These are phyloP conservation scores for Glomeris maerens DNA, from an alignment of 1,140 invertebrate species.

Conservation along the genomic window DNA sequence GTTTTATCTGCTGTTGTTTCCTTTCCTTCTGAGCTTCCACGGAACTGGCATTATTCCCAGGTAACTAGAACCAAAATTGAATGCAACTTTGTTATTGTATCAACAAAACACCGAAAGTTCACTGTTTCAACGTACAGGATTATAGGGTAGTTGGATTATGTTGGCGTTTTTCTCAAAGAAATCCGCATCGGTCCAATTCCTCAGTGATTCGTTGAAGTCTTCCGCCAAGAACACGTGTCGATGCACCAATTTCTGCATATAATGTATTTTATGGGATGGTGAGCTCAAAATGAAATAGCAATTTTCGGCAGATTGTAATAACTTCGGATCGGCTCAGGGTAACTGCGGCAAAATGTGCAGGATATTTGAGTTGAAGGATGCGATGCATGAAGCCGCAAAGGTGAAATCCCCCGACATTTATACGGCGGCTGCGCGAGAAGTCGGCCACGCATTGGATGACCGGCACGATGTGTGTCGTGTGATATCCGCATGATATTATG, in stretches of 20 bases:
- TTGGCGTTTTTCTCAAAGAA: slow-evolving; percentile 71
- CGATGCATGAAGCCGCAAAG: slow-evolving; percentile 72
- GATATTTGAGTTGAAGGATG: slow-evolving; percentile 85
- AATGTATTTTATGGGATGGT: no score
- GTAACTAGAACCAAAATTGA: slow-evolving; percentile 12
- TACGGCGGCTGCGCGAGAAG: slow-evolving; percentile 51
- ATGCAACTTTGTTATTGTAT: background rate
- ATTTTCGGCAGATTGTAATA: no score
- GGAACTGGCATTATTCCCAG: slow-evolving; percentile 12
- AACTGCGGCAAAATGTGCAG: slow-evolving; percentile 71
- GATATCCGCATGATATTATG: slow-evolving; percentile 71
- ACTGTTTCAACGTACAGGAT: slow-evolving; percentile 25
- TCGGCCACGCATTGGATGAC: slow-evolving; percentile 53
- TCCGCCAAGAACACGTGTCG: slow-evolving; percentile 59
- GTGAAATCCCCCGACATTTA: slow-evolving; percentile 76
- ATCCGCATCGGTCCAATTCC: slow-evolving; percentile 59
- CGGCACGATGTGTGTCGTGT: slow-evolving; percentile 75
- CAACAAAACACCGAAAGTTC: background rate
- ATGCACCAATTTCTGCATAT: slow-evolving; percentile 55
- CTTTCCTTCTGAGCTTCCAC: slow-evolving; percentile 17
- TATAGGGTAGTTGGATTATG: slow-evolving; percentile 69
- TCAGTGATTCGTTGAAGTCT: slow-evolving; percentile 63
- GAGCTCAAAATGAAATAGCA: no score
- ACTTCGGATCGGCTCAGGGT: slow-evolving; percentile 71
- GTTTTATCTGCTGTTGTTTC: slow-evolving; percentile 10